Conservation (phyloP, 2,888 invertebrate species). For the Matsumyia berberina region DNA sequence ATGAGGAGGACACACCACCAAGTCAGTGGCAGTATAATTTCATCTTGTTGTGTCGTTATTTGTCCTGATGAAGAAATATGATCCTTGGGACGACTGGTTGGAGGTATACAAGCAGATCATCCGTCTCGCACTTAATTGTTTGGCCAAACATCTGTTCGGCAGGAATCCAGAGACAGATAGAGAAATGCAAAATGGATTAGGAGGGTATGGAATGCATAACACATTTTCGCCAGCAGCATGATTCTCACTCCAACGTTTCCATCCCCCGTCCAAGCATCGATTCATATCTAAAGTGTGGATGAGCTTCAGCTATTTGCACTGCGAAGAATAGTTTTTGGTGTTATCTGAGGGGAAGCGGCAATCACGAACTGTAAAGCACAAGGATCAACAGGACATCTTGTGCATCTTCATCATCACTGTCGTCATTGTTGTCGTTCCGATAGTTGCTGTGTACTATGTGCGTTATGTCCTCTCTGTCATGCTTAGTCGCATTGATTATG, state of each 20-base stretch:
- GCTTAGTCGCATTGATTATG: conserved; percentile 55
- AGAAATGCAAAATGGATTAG: conserved; percentile 32
- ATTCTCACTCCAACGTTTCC: no score
- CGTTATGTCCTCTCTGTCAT: conserved; percentile 26
- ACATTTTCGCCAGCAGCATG: no score
- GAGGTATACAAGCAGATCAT: conserved; percentile 44
- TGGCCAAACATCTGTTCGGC: conserved; percentile 63
- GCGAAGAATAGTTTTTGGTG: conserved; percentile 33
- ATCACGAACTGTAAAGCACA: conserved; percentile 22
- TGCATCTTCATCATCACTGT: conserved; percentile 27
- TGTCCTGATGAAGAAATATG: conserved; percentile 71
- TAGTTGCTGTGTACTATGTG: not conserved
- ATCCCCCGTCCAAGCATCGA: conserved; percentile 31
- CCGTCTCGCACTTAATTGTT: conserved; percentile 69
- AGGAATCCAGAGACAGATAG: conserved; percentile 9
- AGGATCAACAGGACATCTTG: conserved; percentile 61
- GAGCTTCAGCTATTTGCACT: conserved; percentile 40
- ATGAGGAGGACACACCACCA: conserved; percentile 17
- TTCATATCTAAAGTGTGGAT: conserved; percentile 15
- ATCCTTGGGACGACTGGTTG: conserved; percentile 51
- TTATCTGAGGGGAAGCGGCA: conserved; percentile 12
- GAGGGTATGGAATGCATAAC: not conserved
- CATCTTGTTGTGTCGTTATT: conserved; percentile 55
- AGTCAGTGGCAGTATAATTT: conserved; percentile 31
- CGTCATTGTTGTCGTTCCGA: not conserved